Evolutionary conservation across 1,140 invertebrate species (phyloP), one percentile per base, ranked within the genome.

Genomic region (Ostrea denselamellosa): DNA sequence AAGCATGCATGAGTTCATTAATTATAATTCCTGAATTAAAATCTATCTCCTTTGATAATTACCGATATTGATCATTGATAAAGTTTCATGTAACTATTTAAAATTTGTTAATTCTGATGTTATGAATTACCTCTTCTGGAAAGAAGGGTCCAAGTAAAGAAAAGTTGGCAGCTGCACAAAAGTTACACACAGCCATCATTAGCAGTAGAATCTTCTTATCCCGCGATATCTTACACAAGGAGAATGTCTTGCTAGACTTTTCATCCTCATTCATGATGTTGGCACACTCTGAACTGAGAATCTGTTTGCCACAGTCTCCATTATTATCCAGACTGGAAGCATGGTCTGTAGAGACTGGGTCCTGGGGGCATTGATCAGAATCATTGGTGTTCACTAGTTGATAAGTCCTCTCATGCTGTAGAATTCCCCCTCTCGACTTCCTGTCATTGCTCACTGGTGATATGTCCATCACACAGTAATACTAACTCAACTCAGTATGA

Each of bases 81-180:
- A 44, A 44, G 34, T 44, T 44, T 44, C 2, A 44, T 2, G 5
- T 2, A 44, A 44, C 34, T 44, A 44, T 44, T 44, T 1, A 44
- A 44, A 44, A 44, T n/a, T 52, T 54, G 12, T 44, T 56, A 58
- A 85, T 85, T 58, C 28, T 17, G 8, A 51, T 17, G 0, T 54
- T 14, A 34, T 83, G 10, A 83, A 34, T 86, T 90, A 92, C 93
- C 90, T 93, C 97, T 91, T 96, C 95, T 8, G 97, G 97, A 94
- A 97, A 98, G 93, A 98, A 98, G 0, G 97, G 97, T 2, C 97
- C 97, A 93, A 98, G 97, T 4, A 98, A 95, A 0, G 97, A 97
- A 2, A 98, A 97, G 92, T 97, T 98, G 85, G 98, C 96, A 10
- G 97, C 97, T 93, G 97, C 98, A 91, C 97, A 97, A 93, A 98